Evolutionary conservation across 2,797 vertebrate genomes (phyloP).

Genomic region (Acanthurus leucopareius): DNA sequence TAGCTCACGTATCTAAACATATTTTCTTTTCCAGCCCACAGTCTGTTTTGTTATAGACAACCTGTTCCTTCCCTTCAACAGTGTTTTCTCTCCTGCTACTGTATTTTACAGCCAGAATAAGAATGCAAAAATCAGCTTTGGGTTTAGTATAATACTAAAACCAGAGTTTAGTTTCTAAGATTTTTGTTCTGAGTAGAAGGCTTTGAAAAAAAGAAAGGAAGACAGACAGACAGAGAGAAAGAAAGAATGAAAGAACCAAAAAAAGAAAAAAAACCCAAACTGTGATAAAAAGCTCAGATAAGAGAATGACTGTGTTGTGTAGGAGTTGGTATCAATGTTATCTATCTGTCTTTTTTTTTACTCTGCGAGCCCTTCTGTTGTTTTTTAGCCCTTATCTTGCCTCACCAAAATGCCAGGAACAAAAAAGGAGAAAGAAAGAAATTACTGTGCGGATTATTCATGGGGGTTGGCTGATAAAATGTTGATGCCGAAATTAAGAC

Average conservation of each 20-base stretch:
- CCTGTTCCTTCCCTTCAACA: not conserved
- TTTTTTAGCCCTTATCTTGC: constrained; percentile 95
- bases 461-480: constrained; percentile 79
- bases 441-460: constrained; percentile 87
- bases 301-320: constrained; percentile 91
- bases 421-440: constrained; percentile 90
- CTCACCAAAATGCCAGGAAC: constrained; percentile 98
- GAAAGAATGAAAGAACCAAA: constrained; percentile 56
- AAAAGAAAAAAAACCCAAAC: constrained; percentile 75
- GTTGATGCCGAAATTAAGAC: constrained; percentile 86
- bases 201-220: constrained; percentile 56
- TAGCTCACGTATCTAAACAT: constrained; percentile 54
- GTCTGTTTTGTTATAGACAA: constrained; percentile 14
- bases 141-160: constrained; percentile 85
- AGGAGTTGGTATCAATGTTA: constrained; percentile 95
- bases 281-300: constrained; percentile 94
- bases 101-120: constrained; percentile 53
- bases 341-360: constrained; percentile 96
- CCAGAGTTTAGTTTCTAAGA: constrained; percentile 85
- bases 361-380: constrained; percentile 93
- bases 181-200: constrained; percentile 78
- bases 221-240: constrained; percentile 47
- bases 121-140: constrained; percentile 52
- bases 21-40: constrained; percentile 44
- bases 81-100: not conserved